Percentiles rank a stretch among this genome's conserved stretches.
These are phyloP conservation scores for Cyprinodon variegatus DNA, from an alignment of 2,113 vertebrate genomes.

Conservation along the genomic window DNA sequence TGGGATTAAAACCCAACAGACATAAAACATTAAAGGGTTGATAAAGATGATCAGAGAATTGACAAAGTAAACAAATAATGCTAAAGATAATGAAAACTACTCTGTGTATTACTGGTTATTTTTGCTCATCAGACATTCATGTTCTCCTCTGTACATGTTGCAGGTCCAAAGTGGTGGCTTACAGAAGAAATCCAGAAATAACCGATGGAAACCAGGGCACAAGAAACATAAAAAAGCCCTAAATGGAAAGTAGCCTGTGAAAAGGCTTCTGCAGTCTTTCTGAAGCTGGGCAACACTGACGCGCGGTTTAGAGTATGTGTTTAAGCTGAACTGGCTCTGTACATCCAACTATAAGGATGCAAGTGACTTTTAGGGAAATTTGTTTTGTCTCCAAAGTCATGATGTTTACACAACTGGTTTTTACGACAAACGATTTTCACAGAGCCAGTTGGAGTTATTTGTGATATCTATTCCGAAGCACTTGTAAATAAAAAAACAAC, in stretches of 20 bases:
- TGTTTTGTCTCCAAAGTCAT: not conserved
- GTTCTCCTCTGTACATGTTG: conserved; percentile 11
- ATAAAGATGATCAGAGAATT: not conserved
- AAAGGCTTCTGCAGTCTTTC: conserved; percentile 1
- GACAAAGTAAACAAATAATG: not conserved
- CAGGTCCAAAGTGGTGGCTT: conserved; percentile 70
- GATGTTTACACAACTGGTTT: conserved; percentile 1
- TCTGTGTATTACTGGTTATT: not conserved
- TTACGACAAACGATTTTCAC: not conserved
- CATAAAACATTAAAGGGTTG: not conserved
- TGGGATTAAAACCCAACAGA: not conserved
- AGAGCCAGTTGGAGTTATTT: not conserved
- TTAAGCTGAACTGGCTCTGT: conserved; percentile 1
- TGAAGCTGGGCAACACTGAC: not conserved
- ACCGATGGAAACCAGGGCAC: conserved; percentile 62
- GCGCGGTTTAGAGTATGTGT: conserved; percentile 12
- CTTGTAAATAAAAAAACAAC: conserved; percentile 1
- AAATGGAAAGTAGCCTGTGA: conserved; percentile 59
- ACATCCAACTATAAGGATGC: not conserved
- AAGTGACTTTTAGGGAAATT: not conserved
- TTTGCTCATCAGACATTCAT: not conserved
- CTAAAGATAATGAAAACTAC: no score
- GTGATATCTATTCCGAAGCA: conserved; percentile 20
- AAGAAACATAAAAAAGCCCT: conserved; percentile 55
- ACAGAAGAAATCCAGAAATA: conserved; percentile 78